Evolutionary conservation across 2,797 vertebrate genomes (phyloP), one percentile per base, ranked within the genome.

Genomic region (Staurois parvus): DNA sequence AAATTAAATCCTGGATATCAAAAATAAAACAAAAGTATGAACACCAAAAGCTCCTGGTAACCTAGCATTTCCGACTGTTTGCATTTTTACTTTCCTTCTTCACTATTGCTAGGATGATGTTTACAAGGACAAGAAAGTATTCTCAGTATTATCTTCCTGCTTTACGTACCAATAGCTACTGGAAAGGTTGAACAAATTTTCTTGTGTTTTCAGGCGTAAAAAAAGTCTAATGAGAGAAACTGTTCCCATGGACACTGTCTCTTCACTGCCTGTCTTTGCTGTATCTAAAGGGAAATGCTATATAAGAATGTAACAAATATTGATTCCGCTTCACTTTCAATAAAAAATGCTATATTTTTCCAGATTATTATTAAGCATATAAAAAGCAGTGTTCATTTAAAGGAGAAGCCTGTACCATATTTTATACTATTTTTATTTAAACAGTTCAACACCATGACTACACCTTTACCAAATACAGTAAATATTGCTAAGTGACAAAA

Each of bases 191-290:
- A 82, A 86, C 73, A 86, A n/a, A 82, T 81, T 86, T 86, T 83
- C 85, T 76, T 86, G 79, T 82, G 68, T 82, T 86, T 86, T 81
- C 85, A 86, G 68, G 85, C 68, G 79, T 86, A 86, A 82, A 86
- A 73, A 82, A 86, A 72, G 67, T 83, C 79, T 82, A 86, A 83
- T 77, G 85, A 86, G 85, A 78, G 79, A 86, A 86, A 78, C 75
- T 82, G 85, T 86, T 86, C 79, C 84, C 79, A 86, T 86, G 84
- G 79, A 77, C 84, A 86, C 84, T 72, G 79, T 77, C 34, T 86
- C 75, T 75, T 85, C 67, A 26, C 34, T 77, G 68, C 37, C 79
- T 66, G 74, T 74, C 79, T 77, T 83, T 64, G 68, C 68, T 72
- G 74, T 72, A 67, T 78, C 74, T 78, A 67, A 82, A 83, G 68